Percentiles rank a stretch among this genome's conserved stretches.
Evolutionary conservation across 2,113 vertebrate species (phyloP).

Genomic region (Hippocampus guttulatus): DNA sequence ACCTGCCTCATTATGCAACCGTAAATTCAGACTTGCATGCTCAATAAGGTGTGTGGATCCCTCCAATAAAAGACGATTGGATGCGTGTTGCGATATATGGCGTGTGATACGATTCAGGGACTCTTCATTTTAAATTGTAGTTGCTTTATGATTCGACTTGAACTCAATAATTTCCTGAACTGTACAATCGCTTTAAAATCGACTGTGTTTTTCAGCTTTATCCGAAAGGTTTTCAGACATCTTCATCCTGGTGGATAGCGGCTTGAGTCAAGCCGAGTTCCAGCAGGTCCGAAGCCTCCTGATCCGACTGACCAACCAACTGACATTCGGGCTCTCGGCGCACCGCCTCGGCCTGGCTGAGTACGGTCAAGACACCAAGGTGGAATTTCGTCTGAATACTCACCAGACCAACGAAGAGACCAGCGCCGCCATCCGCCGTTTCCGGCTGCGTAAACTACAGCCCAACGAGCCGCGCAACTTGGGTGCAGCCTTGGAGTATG

Average conservation of each 20-base stretch:
- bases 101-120: too few relatives aligned
- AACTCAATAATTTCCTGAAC: too few relatives aligned
- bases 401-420: constrained; percentile 57
- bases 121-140: too few relatives aligned
- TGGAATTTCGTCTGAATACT: constrained; percentile 73
- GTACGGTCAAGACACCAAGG: constrained; percentile 55
- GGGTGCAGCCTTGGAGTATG: constrained; percentile 61
- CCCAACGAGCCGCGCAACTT: constrained; percentile 48
- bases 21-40: neutral
- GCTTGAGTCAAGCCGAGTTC: constrained; percentile 45
- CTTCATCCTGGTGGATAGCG: constrained; percentile 77
- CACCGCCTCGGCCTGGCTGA: constrained; percentile 76
- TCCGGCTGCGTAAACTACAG: constrained; percentile 22
- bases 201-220: constrained; percentile 56
- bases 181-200: neutral
- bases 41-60: too few relatives aligned
- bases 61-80: too few relatives aligned
- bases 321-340: constrained; percentile 66
- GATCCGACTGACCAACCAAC: constrained; percentile 34
- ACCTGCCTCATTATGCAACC: neutral
- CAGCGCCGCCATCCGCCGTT: constrained; percentile 32
- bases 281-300: constrained; percentile 56
- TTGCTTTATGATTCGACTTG: too few relatives aligned
- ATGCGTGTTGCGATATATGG: too few relatives aligned
- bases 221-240: constrained; percentile 73